These are phyloP conservation scores for Phaenicophaeus curvirostris DNA, from an alignment of 2,797 vertebrate species.

Conservation along the genomic window DNA sequence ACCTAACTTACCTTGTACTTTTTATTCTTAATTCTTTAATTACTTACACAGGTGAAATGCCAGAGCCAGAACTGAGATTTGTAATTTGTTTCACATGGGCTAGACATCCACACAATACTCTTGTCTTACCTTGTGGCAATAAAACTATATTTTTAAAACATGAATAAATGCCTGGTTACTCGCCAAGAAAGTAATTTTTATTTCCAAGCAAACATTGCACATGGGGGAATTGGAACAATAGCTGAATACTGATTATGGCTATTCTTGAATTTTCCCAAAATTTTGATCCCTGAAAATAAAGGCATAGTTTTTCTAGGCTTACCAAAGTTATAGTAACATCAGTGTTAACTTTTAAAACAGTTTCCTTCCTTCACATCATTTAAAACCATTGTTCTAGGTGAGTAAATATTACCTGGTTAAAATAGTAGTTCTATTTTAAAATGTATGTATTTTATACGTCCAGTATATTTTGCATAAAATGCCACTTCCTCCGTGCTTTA, in stretches of 20 bases:
- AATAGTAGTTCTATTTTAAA: background rate
- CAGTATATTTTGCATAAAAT: background rate
- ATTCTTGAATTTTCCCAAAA: constrained; percentile 32
- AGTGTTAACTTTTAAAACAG: background rate
- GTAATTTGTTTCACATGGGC: background rate
- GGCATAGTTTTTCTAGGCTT: background rate
- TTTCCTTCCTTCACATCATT: background rate
- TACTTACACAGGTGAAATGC: background rate
- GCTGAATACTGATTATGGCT: background rate
- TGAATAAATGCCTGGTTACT: constrained; percentile 6
- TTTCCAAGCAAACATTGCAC: background rate
- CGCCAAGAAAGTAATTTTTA: constrained; percentile 21
- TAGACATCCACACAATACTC: background rate
- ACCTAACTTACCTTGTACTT: background rate
- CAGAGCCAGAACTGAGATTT: background rate
- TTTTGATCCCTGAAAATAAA: constrained; percentile 11
- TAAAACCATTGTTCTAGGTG: background rate
- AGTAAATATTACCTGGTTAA: background rate
- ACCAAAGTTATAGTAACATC: background rate
- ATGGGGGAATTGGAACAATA: background rate
- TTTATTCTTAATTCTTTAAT: constrained; percentile 2
- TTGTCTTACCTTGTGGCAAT: background rate
- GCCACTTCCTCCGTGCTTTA: background rate
- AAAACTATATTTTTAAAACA: background rate
- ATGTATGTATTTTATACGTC: background rate